Conservation (phyloP, 35 echinoderm and acorn worm genomes). For the Lytechinus variegatus region DNA sequence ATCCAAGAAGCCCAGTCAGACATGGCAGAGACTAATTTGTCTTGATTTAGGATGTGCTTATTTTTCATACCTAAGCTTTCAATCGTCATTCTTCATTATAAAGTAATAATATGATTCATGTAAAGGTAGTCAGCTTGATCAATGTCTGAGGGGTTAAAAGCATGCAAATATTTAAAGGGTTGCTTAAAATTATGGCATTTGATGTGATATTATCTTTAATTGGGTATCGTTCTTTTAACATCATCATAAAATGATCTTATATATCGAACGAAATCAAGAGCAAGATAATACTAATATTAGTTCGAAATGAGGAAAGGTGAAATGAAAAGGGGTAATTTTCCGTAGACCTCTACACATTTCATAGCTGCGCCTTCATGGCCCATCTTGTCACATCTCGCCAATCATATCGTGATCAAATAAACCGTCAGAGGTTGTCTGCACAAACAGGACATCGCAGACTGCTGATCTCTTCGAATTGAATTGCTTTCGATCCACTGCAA, state of each 20-base stretch:
- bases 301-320: neutral
- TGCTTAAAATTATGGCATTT: neutral
- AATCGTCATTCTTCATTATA: neutral
- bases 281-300: too few species aligned
- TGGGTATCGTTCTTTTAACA: too few species aligned
- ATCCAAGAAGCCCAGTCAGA: neutral
- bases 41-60: neutral
- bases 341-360: neutral
- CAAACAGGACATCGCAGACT: neutral
- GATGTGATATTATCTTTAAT: too few species aligned
- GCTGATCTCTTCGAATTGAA: neutral
- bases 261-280: too few species aligned
- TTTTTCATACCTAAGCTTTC: neutral
- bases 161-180: neutral
- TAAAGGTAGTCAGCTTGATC: neutral
- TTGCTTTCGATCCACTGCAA: conserved; percentile 2
- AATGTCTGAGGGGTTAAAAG: neutral
- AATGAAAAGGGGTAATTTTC: neutral
- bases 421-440: neutral
- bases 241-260: too few species aligned
- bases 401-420: conserved; percentile 20
- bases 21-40: neutral
- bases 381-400: neutral
- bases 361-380: neutral
- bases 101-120: neutral